Evolutionary conservation across 2,113 vertebrate species (phyloP).

Genomic region (Actinemys pallida): DNA sequence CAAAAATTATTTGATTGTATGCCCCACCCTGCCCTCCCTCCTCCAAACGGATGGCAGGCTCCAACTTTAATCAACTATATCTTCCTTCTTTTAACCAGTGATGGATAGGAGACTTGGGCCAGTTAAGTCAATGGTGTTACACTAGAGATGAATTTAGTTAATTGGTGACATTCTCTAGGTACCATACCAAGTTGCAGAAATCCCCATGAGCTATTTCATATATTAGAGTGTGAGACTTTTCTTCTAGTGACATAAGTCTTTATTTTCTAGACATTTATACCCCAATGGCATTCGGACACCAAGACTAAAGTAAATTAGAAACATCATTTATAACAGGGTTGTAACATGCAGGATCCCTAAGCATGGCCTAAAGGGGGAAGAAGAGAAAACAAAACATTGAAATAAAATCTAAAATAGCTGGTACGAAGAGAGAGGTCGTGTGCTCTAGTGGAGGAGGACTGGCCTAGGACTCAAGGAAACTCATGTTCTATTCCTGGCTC

Average conservation of each 20-base stretch:
- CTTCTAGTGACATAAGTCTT: neutral
- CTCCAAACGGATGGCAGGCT: neutral
- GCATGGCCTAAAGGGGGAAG: neutral
- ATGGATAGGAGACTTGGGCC: neutral
- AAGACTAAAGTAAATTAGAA: neutral
- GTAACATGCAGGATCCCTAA: neutral
- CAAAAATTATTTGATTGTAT: neutral
- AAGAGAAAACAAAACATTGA: neutral
- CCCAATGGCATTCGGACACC: neutral
- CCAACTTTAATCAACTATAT: neutral
- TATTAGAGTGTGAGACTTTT: neutral
- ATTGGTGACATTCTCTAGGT: neutral
- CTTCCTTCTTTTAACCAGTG: neutral
- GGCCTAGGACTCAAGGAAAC: slow-evolving; percentile 12
- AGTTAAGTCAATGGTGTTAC: neutral
- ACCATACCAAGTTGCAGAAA: neutral
- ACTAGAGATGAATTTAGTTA: neutral
- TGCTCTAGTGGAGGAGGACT: neutral
- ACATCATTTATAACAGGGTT: neutral
- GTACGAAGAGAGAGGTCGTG: accelerated
- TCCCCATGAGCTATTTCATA: neutral
- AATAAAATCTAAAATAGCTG: neutral
- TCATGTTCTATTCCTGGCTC: neutral
- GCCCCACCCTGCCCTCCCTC: neutral
- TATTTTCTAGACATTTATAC: neutral